These are phyloP conservation scores for Cricetomys ansorgei DNA, from an alignment of 2,113 vertebrate genomes.

Conservation along the genomic window DNA sequence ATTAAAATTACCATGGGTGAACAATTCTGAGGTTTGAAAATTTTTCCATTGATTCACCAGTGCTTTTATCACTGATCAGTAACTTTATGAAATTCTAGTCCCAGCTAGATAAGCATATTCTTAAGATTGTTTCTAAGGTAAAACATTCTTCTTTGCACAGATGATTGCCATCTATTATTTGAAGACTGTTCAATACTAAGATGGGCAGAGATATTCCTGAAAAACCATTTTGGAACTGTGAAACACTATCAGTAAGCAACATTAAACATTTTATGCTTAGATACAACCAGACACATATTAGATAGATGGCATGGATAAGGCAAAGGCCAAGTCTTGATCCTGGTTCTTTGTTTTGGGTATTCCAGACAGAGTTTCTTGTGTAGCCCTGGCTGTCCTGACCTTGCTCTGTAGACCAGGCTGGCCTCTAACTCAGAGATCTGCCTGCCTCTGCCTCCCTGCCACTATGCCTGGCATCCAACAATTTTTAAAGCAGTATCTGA, in stretches of 20 bases:
- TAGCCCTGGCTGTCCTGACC: background rate
- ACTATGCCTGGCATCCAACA: background rate
- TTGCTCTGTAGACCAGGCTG: background rate
- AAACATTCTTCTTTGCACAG: background rate
- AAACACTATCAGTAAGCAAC: background rate
- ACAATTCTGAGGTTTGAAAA: background rate
- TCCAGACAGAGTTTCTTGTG: background rate
- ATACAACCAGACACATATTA: conserved; percentile 14
- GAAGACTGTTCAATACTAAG: background rate
- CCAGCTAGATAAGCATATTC: background rate
- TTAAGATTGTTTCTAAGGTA: background rate
- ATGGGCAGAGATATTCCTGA: background rate
- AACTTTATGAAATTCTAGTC: background rate
- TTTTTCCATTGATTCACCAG: background rate
- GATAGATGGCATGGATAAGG: background rate
- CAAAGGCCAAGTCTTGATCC: background rate
- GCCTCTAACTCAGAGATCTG: background rate
- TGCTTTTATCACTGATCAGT: background rate
- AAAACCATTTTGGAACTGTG: background rate
- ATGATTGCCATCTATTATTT: background rate
- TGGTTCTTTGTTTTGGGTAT: background rate
- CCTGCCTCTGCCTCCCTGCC: background rate
- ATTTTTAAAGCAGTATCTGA: background rate
- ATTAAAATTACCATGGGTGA: background rate
- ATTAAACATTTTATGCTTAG: conserved; percentile 20